Evolutionary conservation across 1,140 invertebrate genomes (phyloP), one percentile per base, ranked within the genome.

Genomic region (Cryptotermes secundus): DNA sequence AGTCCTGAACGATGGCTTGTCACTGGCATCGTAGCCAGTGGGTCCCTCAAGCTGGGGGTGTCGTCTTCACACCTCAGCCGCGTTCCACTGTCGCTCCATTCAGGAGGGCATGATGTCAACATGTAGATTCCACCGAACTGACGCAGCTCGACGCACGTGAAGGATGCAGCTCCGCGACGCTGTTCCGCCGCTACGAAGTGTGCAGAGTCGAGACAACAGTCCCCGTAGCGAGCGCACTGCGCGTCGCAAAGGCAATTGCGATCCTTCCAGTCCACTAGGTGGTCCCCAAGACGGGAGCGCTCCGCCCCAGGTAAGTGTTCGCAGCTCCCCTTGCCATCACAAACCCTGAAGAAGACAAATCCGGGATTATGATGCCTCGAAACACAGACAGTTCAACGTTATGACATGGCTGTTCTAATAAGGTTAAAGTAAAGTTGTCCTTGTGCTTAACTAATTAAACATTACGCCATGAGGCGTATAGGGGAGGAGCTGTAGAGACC

Each of bases 241-340:
- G 89, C 86, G 86, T 92, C 92, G 86, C 92, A 92, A 45, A 90
- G 87, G 86, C 92, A 92, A 86, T 91, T 91, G n/a, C 90, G 86
- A 22, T 88, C 87, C 72, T 88, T 88, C 89, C 89, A 90, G 85
- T 90, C 59, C 26, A n/a, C 88, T 79, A 87, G 45, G 65, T 85
- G 84, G 45, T 87, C 87, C 22, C 80, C 84, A 31, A 87, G 85
- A 3, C 86, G 85, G 19, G 83, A 85, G 9, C 83, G 42, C 36
- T 72, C 82, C 72, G 34, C 81, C 80, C n/a, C 38, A 38, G 49
- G 35, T 36, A 19, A 26, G 34, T 79, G 85, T 82, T 72, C 59
- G 72, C 87, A 87, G 49, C 83, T 87, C 16, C 85, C 53, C 49
- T 85, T 86, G 22, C 86, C 87, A 86, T 87, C 87, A 72, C 87